A percentile compares a stretch with the other conserved stretches of the same genome.
These are phyloP conservation scores for Oenanthe melanoleuca DNA, from an alignment of 2,113 vertebrate species.

Conservation along the genomic window DNA sequence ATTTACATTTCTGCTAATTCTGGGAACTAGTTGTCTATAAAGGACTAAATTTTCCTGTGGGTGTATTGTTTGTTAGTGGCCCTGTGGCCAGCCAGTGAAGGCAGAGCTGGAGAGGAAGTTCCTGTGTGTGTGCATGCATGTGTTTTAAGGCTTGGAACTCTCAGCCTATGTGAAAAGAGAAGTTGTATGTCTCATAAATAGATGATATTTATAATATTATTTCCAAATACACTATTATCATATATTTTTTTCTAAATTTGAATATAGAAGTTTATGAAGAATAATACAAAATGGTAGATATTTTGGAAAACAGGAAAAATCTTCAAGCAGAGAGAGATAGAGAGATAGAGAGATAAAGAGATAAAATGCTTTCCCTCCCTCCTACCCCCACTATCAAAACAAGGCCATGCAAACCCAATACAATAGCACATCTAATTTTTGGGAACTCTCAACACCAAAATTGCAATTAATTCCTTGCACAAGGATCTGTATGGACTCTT, in stretches of 20 bases:
- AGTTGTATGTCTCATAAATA: neutral
- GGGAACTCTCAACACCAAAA: neutral
- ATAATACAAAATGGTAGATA: neutral
- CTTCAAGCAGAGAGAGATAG: neutral
- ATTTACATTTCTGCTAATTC: neutral
- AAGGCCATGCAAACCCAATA: neutral
- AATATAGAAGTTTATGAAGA: neutral
- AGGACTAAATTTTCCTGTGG: neutral
- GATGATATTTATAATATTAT: neutral
- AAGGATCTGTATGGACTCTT: neutral
- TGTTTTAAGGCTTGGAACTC: neutral
- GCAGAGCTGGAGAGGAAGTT: neutral
- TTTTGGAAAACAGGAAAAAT: neutral
- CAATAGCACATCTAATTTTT: neutral
- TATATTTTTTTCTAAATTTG: neutral
- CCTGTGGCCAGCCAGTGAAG: neutral
- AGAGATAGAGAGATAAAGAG: neutral
- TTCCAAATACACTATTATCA: neutral
- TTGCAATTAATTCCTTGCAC: neutral
- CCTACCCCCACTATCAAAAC: rapidly evolving
- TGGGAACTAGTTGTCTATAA: neutral
- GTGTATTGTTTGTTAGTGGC: neutral
- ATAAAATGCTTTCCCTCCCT: neutral
- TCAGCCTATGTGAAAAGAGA: neutral
- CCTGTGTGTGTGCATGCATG: rapidly evolving